These are phyloP conservation scores for Dolichomitus sp. DNA, from an alignment of 2,888 invertebrate genomes.

Conservation along the genomic window DNA sequence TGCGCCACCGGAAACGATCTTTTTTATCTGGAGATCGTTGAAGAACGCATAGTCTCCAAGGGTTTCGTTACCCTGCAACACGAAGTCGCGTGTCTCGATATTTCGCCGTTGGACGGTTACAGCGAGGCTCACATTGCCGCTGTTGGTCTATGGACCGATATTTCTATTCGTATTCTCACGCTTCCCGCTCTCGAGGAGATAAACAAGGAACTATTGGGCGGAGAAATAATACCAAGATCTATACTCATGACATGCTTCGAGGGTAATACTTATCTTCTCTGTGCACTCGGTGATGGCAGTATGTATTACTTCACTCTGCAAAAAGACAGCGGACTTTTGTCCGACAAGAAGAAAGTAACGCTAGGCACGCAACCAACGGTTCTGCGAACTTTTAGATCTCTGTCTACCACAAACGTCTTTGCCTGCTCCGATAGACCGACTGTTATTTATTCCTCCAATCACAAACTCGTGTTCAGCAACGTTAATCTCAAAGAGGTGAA, in stretches of 20 bases:
- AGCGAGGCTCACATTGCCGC: constrained; percentile 92
- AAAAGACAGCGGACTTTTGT: constrained; percentile 91
- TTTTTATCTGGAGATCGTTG: constrained; percentile 93
- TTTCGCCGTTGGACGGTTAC: constrained; percentile 92
- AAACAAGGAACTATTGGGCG: constrained; percentile 95
- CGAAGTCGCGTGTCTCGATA: constrained; percentile 98
- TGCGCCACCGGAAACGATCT: constrained; percentile 96
- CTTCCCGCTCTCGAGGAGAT: constrained; percentile 94
- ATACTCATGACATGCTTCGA: constrained; percentile 98
- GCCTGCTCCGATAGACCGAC: constrained; percentile 99
- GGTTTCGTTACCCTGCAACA: constrained; percentile 93
- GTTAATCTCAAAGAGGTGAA: constrained; percentile 98
- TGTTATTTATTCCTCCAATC: constrained; percentile 99
- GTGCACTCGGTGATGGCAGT: constrained; percentile 98
- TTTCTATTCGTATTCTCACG: constrained; percentile 95
- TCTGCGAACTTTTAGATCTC: constrained; percentile 95
- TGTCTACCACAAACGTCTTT: constrained; percentile 98
- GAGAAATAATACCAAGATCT: constrained; percentile 98
- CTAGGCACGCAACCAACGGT: constrained; percentile 99
- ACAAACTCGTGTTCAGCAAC: constrained; percentile 99
- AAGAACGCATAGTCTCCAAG: constrained; percentile 89
- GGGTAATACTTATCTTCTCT: constrained; percentile 95
- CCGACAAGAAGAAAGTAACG: constrained; percentile 97
- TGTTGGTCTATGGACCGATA: constrained; percentile 99
- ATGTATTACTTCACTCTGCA: constrained; percentile 98